Evolutionary conservation across 2,113 vertebrate genomes (phyloP).

Genomic region (Theristicus caerulescens): DNA sequence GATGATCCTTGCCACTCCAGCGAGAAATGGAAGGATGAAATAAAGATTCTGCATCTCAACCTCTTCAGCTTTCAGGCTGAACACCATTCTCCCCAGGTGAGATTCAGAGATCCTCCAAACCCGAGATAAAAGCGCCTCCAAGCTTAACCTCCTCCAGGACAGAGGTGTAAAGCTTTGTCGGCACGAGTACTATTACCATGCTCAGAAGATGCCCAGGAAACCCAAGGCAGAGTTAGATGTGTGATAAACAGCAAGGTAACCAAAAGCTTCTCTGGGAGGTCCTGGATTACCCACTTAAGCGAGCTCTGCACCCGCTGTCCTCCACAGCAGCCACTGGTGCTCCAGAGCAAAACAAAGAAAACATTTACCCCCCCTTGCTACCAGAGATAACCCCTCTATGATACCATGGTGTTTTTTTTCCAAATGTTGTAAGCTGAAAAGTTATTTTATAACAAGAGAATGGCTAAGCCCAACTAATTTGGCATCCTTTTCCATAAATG

Average conservation of each 20-base stretch:
- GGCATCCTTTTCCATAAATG: background rate
- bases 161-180: rapidly evolving
- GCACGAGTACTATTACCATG: rapidly evolving
- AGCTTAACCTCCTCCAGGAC: background rate
- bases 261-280: background rate
- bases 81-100: background rate
- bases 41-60: background rate
- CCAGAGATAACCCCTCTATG: too few relatives aligned
- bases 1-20: background rate
- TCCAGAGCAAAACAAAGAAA: background rate
- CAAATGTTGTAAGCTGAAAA: background rate
- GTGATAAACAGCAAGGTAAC: background rate
- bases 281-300: background rate
- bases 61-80: background rate
- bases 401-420: too few relatives aligned
- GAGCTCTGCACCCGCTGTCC: rapidly evolving
- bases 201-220: background rate
- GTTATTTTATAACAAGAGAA: background rate
- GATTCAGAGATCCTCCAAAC: background rate
- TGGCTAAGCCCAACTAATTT: background rate
- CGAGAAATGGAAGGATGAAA: background rate
- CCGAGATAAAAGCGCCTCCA: background rate
- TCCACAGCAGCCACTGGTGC: background rate
- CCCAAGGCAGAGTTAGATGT: background rate
- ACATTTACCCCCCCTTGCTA: too few relatives aligned